phyloP scores from a whole-genome alignment of 2,797 vertebrate species.

The Ptychadena robeensis region DNA sequence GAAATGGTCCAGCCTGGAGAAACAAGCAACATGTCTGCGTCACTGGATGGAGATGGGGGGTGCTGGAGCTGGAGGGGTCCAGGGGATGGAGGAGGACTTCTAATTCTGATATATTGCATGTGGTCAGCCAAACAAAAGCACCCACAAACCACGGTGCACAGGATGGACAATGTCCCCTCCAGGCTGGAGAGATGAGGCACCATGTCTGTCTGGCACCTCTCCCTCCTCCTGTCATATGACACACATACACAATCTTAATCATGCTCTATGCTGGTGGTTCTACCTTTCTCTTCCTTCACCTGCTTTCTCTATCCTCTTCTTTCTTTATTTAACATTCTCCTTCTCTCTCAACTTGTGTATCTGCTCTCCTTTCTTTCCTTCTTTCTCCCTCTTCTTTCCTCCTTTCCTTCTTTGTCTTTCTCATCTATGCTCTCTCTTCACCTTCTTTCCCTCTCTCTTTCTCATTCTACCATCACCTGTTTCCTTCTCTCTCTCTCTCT shows the following conservation, averaged over 20 bases:
- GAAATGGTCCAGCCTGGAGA: constrained; percentile 80
- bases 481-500: not conserved
- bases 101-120: constrained; percentile 18
- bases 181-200: not conserved
- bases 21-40: constrained; percentile 76
- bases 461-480: no score
- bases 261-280: no score
- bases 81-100: constrained; percentile 15
- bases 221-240: no score
- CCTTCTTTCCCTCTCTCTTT: no score
- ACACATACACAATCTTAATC: no score
- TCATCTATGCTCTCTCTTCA: no score
- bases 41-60: constrained; percentile 65
- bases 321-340: no score
- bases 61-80: constrained; percentile 28
- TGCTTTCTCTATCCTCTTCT: not conserved
- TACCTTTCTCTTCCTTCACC: no score
- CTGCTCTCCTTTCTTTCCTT: no score
- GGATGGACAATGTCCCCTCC: not conserved
- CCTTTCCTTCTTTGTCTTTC: no score
- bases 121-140: constrained; percentile 39
- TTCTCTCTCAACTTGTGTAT: not conserved
- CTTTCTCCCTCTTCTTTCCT: not conserved
- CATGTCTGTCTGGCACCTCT: not conserved
- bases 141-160: constrained; percentile 9